Conservation (phyloP, 2,888 invertebrate genomes). For the Synanthedon tipuliformis region DNA sequence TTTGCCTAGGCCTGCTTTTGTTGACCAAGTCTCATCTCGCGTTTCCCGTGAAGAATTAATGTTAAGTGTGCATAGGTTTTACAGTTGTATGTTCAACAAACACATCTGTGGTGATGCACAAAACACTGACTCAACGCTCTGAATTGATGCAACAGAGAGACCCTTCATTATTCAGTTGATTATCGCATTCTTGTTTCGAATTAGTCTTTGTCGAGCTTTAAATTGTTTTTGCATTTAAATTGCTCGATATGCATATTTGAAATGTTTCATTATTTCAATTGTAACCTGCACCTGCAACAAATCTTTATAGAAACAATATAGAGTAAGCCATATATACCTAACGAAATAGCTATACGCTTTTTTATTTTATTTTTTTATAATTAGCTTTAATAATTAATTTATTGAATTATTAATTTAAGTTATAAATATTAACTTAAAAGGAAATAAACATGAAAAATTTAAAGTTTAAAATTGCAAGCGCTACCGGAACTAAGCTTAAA, state of each 20-base stretch:
- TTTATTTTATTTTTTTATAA: too few species aligned
- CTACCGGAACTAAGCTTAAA: neutral
- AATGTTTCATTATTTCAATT: too few species aligned
- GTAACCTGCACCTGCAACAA: too few species aligned
- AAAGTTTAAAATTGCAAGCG: too few species aligned
- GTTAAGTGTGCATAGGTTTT: conserved; percentile 24
- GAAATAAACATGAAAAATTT: too few species aligned
- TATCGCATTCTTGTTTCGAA: conserved; percentile 6
- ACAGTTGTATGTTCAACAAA: conserved; percentile 33
- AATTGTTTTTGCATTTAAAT: neutral
- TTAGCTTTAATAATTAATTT: too few species aligned
- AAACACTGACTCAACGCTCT: conserved; percentile 13
- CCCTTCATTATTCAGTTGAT: conserved; percentile 4
- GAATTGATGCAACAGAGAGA: conserved; percentile 3
- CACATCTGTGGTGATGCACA: conserved; percentile 16
- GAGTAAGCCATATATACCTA: too few species aligned
- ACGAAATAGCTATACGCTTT: too few species aligned
- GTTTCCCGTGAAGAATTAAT: conserved; percentile 3
- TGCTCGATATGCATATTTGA: neutral
- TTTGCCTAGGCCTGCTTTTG: neutral
- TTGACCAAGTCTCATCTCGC: neutral
- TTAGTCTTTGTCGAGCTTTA: neutral
- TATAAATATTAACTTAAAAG: too few species aligned
- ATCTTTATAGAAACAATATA: too few species aligned
- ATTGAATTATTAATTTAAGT: too few species aligned